These are phyloP conservation scores for Daktulosphaira vitifoliae DNA, from an alignment of 1,140 invertebrate species.

Conservation along the genomic window DNA sequence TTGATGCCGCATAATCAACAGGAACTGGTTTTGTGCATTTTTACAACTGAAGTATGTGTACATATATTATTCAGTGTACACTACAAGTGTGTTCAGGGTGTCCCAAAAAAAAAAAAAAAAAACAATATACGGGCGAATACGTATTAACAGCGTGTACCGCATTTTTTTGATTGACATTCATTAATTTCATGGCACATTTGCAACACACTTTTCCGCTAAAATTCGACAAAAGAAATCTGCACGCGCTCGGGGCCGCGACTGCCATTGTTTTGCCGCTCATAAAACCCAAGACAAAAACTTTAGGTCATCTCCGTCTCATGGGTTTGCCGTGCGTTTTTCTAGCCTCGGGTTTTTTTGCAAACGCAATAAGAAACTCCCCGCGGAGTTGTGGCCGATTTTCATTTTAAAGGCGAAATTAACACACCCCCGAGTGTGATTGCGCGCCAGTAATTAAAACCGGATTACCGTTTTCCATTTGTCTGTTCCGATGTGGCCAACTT, in stretches of 20 bases:
- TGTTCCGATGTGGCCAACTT: slow-evolving; percentile 1
- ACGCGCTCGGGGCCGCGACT: background rate
- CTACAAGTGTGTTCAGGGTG: slow-evolving; percentile 20
- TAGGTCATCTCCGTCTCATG: slow-evolving; percentile 30
- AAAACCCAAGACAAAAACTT: slow-evolving; percentile 22
- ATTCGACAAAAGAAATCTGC: background rate
- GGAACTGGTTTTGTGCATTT: slow-evolving; percentile 28
- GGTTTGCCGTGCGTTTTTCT: background rate
- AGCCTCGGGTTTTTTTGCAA: slow-evolving; percentile 11
- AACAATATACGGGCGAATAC: no score
- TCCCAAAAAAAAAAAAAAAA: slow-evolving; percentile 15
- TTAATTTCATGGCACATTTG: slow-evolving; percentile 24
- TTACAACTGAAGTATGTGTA: slow-evolving; percentile 10
- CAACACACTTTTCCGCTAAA: slow-evolving; percentile 21
- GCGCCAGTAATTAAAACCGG: slow-evolving; percentile 28
- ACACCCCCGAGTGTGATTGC: slow-evolving; percentile 22
- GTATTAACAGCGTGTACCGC: no score
- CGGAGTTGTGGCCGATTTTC: slow-evolving; percentile 26
- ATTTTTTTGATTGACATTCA: no score
- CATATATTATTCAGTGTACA: background rate
- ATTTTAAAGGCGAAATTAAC: slow-evolving; percentile 8
- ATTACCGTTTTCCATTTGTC: slow-evolving; percentile 19
- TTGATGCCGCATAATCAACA: slow-evolving; percentile 30
- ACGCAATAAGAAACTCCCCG: slow-evolving; percentile 4
- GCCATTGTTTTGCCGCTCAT: background rate